phyloP scores from a whole-genome alignment of 2,888 invertebrate species.

The Hypsopygia costalis region DNA sequence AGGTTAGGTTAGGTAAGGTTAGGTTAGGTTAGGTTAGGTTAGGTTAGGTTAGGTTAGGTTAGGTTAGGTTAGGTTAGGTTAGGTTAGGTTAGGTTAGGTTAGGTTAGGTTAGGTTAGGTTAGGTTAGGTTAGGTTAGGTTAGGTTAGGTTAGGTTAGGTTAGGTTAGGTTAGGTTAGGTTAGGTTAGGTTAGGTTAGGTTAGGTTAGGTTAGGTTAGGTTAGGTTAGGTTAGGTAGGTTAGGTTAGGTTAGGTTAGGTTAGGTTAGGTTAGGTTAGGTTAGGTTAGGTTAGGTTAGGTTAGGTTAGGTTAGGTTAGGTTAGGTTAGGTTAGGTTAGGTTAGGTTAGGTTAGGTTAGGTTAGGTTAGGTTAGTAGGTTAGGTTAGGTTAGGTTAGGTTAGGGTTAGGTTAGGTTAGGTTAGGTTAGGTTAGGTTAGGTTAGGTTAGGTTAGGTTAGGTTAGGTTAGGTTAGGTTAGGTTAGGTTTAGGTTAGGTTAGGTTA shows the following conservation, averaged over 20 bases:
- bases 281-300: constrained; percentile 24
- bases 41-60: constrained; percentile 21
- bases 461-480: constrained; percentile 10
- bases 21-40: constrained; percentile 18
- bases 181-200: constrained; percentile 16
- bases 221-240: too few species aligned
- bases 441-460: constrained; percentile 15
- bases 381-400: too few species aligned
- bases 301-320: constrained; percentile 18
- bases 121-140: constrained; percentile 19
- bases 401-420: constrained; percentile 12
- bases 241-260: constrained; percentile 19
- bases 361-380: too few species aligned
- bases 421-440: constrained; percentile 11
- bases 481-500: too few species aligned
- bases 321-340: constrained; percentile 14
- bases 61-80: constrained; percentile 23
- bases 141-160: constrained; percentile 16
- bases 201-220: constrained; percentile 17
- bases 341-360: constrained; percentile 13
- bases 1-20: constrained; percentile 18
- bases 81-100: constrained; percentile 23
- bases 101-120: constrained; percentile 20
- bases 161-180: constrained; percentile 18
- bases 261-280: constrained; percentile 22